These are phyloP conservation scores for Drosophila orosa DNA, from an alignment of 1,140 invertebrate genomes.

Conservation along the genomic window DNA sequence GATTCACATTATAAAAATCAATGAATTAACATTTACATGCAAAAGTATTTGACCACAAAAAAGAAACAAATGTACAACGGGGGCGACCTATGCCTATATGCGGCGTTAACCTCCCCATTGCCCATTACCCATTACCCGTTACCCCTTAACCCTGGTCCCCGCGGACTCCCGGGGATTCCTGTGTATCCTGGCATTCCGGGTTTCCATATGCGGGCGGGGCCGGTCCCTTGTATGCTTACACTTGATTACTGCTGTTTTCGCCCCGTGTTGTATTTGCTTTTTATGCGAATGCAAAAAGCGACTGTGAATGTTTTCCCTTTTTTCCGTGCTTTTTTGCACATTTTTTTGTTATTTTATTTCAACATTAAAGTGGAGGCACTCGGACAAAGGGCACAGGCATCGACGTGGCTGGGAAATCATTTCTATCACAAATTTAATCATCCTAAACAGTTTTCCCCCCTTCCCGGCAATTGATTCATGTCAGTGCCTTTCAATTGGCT, in stretches of 20 bases:
- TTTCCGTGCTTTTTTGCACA: constrained; percentile 10
- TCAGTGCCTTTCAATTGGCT: constrained; percentile 79
- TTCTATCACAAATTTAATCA: constrained; percentile 81
- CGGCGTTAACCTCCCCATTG: constrained; percentile 45
- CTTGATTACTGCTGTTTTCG: constrained; percentile 77
- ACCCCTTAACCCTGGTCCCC: no score
- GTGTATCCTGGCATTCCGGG: neutral
- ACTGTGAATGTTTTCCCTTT: constrained; percentile 49
- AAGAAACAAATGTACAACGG: constrained; percentile 81
- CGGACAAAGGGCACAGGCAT: constrained; percentile 25
- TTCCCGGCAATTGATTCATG: constrained; percentile 70
- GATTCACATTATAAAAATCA: constrained; percentile 78
- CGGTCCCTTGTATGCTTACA: constrained; percentile 70
- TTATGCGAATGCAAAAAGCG: constrained; percentile 40
- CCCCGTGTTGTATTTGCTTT: constrained; percentile 67
- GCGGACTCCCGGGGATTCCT: constrained; percentile 1
- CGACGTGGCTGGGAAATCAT: constrained; percentile 50
- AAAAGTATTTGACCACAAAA: constrained; percentile 82
- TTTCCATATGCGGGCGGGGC: neutral
- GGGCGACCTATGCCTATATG: constrained; percentile 48
- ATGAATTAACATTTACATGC: constrained; percentile 82
- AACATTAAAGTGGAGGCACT: constrained; percentile 56
- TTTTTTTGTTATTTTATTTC: constrained; percentile 35
- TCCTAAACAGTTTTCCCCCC: constrained; percentile 63
- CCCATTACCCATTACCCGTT: constrained; percentile 1